These are phyloP conservation scores for Teleogryllus occipitalis DNA, from an alignment of 1,140 invertebrate species.

Conservation along the genomic window DNA sequence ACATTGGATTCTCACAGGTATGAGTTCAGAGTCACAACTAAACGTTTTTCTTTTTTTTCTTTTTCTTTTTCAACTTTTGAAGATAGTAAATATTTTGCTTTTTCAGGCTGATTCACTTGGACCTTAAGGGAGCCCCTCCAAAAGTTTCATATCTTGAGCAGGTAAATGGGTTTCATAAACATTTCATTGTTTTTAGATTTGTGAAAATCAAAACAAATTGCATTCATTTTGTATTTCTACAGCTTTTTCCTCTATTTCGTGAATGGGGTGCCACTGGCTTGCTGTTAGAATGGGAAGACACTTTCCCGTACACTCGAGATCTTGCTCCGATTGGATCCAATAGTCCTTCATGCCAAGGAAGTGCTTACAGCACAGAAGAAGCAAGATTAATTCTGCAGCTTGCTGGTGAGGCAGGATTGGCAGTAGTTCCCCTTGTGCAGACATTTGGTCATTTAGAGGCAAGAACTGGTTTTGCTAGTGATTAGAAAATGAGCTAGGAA, in stretches of 20 bases:
- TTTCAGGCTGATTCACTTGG: slow-evolving; percentile 37
- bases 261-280: slow-evolving; percentile 72
- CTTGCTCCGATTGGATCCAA: slow-evolving; percentile 53
- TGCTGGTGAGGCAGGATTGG: slow-evolving; percentile 54
- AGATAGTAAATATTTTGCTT: neutral
- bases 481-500: too few species aligned
- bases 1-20: slow-evolving; percentile 16
- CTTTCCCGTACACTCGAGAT: slow-evolving; percentile 72
- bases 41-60: neutral
- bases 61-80: neutral
- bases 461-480: slow-evolving; percentile 7
- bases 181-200: slow-evolving; percentile 19
- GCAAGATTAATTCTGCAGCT: slow-evolving; percentile 48
- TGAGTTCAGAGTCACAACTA: neutral
- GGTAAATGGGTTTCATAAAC: neutral
- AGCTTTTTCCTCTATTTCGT: slow-evolving; percentile 49
- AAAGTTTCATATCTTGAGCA: slow-evolving; percentile 58
- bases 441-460: slow-evolving; percentile 91
- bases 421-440: slow-evolving; percentile 87
- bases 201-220: neutral
- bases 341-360: slow-evolving; percentile 41
- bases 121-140: slow-evolving; percentile 67
- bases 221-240: slow-evolving; percentile 19
- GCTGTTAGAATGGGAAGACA: slow-evolving; percentile 88
- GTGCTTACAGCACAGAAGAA: slow-evolving; percentile 56